A percentile compares a stretch with the other conserved stretches of the same genome.
Evolutionary conservation across 2,888 invertebrate species (phyloP).

Genomic region (Parthenolecanium corni): DNA sequence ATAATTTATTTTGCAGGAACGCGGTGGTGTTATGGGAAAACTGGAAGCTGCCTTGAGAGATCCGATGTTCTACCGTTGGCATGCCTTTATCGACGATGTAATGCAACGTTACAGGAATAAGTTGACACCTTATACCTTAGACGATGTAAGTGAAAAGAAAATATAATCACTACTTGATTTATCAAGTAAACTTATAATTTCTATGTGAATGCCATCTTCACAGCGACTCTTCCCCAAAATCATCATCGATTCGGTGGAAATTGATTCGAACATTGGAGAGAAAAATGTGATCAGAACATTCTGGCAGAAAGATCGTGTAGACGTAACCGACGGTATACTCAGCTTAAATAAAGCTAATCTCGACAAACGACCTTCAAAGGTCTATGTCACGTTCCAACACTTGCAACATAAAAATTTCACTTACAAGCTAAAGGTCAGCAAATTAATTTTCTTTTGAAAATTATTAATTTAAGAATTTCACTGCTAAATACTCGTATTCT

Average conservation of each 20-base stretch:
- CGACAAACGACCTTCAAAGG: slow-evolving; percentile 43
- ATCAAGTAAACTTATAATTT: no score
- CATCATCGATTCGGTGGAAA: not conserved
- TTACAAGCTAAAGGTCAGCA: slow-evolving; percentile 46
- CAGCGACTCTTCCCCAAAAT: not conserved
- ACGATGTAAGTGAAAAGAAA: slow-evolving; percentile 40
- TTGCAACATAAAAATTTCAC: slow-evolving; percentile 60
- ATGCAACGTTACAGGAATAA: slow-evolving; percentile 60
- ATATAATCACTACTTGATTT: no score
- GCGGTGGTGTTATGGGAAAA: slow-evolving; percentile 68
- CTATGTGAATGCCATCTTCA: no score
- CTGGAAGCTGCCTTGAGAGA: slow-evolving; percentile 73
- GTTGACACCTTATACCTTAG: slow-evolving; percentile 50
- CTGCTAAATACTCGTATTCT: no score
- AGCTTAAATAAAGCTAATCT: slow-evolving; percentile 57
- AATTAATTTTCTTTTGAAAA: no score
- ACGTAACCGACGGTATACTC: slow-evolving; percentile 60
- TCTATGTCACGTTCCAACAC: slow-evolving; percentile 63
- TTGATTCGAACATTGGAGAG: slow-evolving; percentile 33
- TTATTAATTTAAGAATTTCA: no score
- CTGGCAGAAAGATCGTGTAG: slow-evolving; percentile 69
- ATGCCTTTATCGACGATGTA: slow-evolving; percentile 61
- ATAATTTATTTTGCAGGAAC: slow-evolving; percentile 44
- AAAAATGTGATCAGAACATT: slow-evolving; percentile 53
- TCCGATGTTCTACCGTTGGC: slow-evolving; percentile 75